These are phyloP conservation scores for Dolichallabes microphthalmus DNA, from an alignment of 2,113 vertebrate genomes.

Conservation along the genomic window DNA sequence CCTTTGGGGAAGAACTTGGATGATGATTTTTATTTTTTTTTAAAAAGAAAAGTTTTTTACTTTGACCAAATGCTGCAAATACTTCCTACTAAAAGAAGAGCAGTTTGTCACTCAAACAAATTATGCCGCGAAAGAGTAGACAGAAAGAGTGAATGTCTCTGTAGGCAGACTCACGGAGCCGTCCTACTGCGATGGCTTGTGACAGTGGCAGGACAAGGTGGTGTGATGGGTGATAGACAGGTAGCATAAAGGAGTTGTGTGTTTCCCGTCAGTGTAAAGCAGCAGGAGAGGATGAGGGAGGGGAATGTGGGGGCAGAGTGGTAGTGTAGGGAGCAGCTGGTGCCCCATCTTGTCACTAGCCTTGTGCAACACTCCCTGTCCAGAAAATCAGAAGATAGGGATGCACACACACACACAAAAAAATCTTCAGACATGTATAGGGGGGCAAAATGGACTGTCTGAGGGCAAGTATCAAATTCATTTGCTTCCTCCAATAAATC, in stretches of 20 bases:
- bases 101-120: constrained; percentile 27
- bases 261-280: constrained; percentile 68
- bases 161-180: constrained; percentile 45
- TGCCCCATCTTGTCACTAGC: constrained; percentile 67
- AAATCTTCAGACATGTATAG: constrained; percentile 34
- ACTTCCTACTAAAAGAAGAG: constrained; percentile 22
- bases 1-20: constrained; percentile 3
- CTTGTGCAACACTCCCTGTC: constrained; percentile 58
- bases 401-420: constrained; percentile 31
- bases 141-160: constrained; percentile 4
- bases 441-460: constrained; percentile 51
- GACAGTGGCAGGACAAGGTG: constrained; percentile 64
- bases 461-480: constrained; percentile 59
- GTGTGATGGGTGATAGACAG: constrained; percentile 70
- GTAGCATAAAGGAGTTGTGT: constrained; percentile 70
- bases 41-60: constrained; percentile 12
- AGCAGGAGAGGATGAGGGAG: constrained; percentile 56
- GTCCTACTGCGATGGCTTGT: constrained; percentile 4
- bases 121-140: constrained; percentile 22
- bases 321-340: constrained; percentile 68
- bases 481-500: constrained; percentile 52
- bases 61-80: constrained; percentile 35
- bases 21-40: background rate
- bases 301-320: background rate
- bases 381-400: constrained; percentile 18